Base-by-base conservation (phyloP, 2,797 vertebrate species). In the Pteropus rufus region DNA sequence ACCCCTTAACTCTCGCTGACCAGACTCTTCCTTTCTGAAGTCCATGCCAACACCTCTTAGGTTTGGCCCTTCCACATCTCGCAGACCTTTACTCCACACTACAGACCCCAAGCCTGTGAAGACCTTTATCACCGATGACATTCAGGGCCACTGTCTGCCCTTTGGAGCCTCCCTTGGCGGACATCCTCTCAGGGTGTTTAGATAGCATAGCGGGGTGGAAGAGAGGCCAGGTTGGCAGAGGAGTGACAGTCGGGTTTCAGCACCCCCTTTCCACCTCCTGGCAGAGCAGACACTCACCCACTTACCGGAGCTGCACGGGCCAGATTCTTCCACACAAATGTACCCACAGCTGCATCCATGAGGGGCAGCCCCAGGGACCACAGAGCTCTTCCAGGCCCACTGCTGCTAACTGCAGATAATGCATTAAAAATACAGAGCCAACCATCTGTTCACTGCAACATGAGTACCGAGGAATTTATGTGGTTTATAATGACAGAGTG, bases 241-340 rank as follows among this genome's bases (percentile, higher is more conserved):
- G 60, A 49, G 41, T 5, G 44, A 31, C 0, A 14, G 19, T 24
- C 34, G 5, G 23, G n/a, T 79, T 9, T 29, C 24, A 9, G 12
- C 10, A 2, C 26, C 83, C 70, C 21, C 29, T 34, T 64, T 15
- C 58, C 29, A 34, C 58, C 36, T 73, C 39, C 58, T 52, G 72
- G 69, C 56, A 56, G 29, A 58, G 41, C 7, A 52, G 29, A 54
- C 1, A 10, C 44, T 76, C 36, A 0, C 60, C 75, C 44, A 1
- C 81, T 65, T n/a, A 64, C 52, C 56, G 49, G 44, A 69, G 80
- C 46, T 7, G 23, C 34, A 0, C 0, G 7, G 96, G 97, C 98
- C 97, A 93, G 67, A 87, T 77, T 94, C 97, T 98, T 98, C 94
- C 92, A 93, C 97, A 87, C 97, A 97, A 97, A 97, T 94, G 97